A percentile compares a stretch with the other conserved stretches of the same genome.
These are phyloP conservation scores for Panurus biarmicus DNA, from an alignment of 2,113 vertebrate species.

Conservation along the genomic window DNA sequence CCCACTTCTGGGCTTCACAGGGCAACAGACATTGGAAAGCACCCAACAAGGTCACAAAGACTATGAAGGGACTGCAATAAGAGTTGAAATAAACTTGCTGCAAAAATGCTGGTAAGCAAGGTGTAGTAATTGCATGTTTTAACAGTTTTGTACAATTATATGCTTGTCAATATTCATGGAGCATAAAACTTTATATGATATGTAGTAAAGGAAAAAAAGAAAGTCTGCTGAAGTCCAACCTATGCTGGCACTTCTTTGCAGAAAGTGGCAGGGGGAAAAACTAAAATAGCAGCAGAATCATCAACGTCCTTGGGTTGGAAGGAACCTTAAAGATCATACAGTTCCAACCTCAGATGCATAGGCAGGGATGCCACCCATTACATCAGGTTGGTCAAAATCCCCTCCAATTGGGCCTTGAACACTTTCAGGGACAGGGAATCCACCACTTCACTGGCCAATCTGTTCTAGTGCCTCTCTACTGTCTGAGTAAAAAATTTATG, in stretches of 20 bases:
- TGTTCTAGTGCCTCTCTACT: neutral
- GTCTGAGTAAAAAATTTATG: neutral
- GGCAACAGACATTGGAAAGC: neutral
- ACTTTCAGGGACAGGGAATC: neutral
- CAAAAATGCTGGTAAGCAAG: neutral
- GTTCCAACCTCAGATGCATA: neutral
- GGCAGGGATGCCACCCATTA: neutral
- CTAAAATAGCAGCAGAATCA: neutral
- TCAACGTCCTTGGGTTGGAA: neutral
- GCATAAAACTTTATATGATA: neutral
- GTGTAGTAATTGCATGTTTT: neutral
- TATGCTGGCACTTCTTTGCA: neutral
- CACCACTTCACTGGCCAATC: neutral
- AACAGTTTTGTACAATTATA: neutral
- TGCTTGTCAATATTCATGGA: neutral
- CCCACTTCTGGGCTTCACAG: neutral
- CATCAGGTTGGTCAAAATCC: neutral
- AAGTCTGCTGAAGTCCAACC: neutral
- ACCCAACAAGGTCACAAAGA: neutral
- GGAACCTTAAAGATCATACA: neutral
- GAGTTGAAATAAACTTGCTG: neutral
- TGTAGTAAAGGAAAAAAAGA: neutral
- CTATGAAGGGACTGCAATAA: neutral
- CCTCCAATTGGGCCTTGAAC: neutral
- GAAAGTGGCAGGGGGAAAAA: neutral